phyloP scores from a whole-genome alignment of 2,797 vertebrate genomes.

The Trichosurus vulpecula region DNA sequence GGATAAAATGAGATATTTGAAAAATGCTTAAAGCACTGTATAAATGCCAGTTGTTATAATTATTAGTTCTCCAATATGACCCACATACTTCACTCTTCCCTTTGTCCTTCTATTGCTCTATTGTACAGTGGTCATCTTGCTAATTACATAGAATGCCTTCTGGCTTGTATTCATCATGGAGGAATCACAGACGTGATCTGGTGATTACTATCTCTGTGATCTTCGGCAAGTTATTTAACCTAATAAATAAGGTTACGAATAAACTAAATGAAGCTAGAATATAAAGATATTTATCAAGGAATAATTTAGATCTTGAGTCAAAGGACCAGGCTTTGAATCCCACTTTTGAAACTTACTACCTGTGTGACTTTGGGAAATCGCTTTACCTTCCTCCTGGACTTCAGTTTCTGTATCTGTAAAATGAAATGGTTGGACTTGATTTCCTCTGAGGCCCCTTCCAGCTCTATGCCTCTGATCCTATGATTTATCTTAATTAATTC shows the following conservation, averaged over 20 bases:
- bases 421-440: neutral
- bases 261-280: neutral
- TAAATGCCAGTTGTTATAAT: neutral
- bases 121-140: neutral
- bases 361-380: neutral
- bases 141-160: neutral
- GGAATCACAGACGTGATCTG: neutral
- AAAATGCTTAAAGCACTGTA: neutral
- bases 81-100: neutral
- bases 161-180: neutral
- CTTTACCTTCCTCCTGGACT: neutral
- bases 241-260: neutral
- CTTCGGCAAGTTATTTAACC: neutral
- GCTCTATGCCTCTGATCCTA: neutral
- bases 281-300: neutral
- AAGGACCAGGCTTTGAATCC: neutral
- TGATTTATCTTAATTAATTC: neutral
- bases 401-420: neutral
- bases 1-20: neutral
- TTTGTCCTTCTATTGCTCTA: neutral
- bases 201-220: neutral
- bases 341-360: neutral
- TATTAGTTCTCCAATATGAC: neutral
- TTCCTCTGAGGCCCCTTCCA: neutral
- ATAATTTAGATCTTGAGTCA: neutral